phyloP scores from a whole-genome alignment of 2,888 invertebrate species.

The Ornithoptera alexandrae region DNA sequence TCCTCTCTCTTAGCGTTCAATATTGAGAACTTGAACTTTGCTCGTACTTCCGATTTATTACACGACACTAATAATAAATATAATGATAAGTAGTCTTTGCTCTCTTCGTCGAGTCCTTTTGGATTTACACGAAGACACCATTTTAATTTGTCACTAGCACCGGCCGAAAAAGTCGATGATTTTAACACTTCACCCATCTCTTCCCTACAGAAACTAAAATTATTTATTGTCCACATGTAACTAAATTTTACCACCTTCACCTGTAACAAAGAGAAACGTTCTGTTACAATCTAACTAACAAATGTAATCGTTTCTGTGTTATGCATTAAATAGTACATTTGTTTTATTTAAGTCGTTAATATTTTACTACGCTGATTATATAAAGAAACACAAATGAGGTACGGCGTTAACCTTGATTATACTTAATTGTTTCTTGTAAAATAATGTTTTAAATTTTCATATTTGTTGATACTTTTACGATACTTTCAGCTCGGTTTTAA shows the following conservation, averaged over 20 bases:
- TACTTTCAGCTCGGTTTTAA: no score
- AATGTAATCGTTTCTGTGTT: not conserved
- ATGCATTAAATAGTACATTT: not conserved
- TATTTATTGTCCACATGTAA: conserved; percentile 99
- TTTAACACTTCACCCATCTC: conserved; percentile 99
- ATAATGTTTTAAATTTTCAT: no score
- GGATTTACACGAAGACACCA: conserved; percentile 99
- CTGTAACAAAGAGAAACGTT: conserved; percentile 81
- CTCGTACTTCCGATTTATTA: conserved; percentile 99
- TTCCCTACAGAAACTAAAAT: conserved; percentile 99
- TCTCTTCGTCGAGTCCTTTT: conserved; percentile 99
- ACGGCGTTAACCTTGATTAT: no score
- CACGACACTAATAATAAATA: conserved; percentile 99
- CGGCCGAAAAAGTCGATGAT: conserved; percentile 99
- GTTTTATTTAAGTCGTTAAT: no score
- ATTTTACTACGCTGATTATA: no score
- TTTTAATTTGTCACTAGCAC: conserved; percentile 99
- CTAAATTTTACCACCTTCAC: conserved; percentile 99
- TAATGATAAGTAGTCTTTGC: conserved; percentile 99
- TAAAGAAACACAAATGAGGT: no score
- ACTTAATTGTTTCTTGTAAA: no score
- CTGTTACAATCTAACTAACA: conserved; percentile 20
- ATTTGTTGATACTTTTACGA: no score
- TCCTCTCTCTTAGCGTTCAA: conserved; percentile 99
- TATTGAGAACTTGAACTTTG: conserved; percentile 99